Percentiles rank a stretch among this genome's conserved stretches.
Conservation (phyloP, 2,113 vertebrate species). For the Syngnathus scovelli region DNA sequence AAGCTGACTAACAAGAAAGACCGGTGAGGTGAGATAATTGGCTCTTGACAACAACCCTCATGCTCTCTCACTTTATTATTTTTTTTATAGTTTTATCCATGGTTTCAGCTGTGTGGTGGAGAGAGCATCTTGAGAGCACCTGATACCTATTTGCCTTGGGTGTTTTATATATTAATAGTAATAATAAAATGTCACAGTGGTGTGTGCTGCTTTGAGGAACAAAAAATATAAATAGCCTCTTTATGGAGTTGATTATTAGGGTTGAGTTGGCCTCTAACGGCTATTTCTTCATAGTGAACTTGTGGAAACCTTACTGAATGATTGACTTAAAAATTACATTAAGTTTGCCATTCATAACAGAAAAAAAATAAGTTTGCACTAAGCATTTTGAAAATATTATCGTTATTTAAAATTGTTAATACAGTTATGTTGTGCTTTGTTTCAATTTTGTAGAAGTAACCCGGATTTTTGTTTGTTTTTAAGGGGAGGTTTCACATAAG, state of each 20-base stretch:
- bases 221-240: neutral
- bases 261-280: neutral
- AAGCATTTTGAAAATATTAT: neutral
- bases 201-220: neutral
- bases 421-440: too few relatives aligned
- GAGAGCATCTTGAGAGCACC: slow-evolving; percentile 11
- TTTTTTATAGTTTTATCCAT: slow-evolving; percentile 23
- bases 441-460: too few relatives aligned
- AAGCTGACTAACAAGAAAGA: slow-evolving; percentile 69
- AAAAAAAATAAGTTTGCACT: neutral
- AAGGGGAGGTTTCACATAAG: too few relatives aligned
- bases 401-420: too few relatives aligned
- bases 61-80: slow-evolving; percentile 15
- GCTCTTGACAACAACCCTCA: slow-evolving; percentile 35
- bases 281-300: neutral
- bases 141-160: slow-evolving; percentile 23
- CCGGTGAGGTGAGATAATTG: slow-evolving; percentile 67
- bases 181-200: slow-evolving; percentile 6
- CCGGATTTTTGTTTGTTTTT: too few relatives aligned
- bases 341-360: neutral
- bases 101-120: slow-evolving; percentile 28
- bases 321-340: neutral
- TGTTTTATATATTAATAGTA: slow-evolving; percentile 14
- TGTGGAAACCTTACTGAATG: neutral
- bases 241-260: neutral